Evolutionary conservation across 1,140 invertebrate genomes (phyloP).

Genomic region (Palaemon carinicauda): DNA sequence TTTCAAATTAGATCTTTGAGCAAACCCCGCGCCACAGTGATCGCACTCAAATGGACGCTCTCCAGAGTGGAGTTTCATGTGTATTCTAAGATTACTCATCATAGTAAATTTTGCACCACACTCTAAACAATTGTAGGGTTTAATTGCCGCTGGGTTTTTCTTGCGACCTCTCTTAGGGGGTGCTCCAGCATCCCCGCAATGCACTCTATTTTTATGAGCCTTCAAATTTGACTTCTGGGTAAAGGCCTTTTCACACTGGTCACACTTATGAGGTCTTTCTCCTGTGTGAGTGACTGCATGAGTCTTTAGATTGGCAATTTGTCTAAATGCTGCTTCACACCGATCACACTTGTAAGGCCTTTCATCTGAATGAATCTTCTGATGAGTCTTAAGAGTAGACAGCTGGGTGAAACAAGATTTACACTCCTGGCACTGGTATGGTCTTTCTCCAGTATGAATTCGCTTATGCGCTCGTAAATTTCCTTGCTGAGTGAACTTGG

Average conservation of each 20-base stretch:
- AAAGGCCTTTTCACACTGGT: constrained; percentile 76
- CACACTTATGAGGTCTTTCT: constrained; percentile 72
- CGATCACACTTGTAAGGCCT: constrained; percentile 75
- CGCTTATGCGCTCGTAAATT: constrained; percentile 90
- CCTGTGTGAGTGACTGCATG: constrained; percentile 68
- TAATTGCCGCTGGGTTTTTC: constrained; percentile 56
- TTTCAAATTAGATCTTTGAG: constrained; percentile 57
- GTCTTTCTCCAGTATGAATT: constrained; percentile 89
- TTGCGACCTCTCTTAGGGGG: constrained; percentile 50
- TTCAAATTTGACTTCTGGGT: constrained; percentile 63
- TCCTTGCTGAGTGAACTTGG: constrained; percentile 91
- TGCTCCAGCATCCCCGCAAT: constrained; percentile 18
- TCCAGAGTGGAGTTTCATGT: constrained; percentile 60
- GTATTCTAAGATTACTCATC: constrained; percentile 61
- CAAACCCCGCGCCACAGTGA: constrained; percentile 59
- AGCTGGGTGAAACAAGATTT: constrained; percentile 58
- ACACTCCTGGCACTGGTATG: constrained; percentile 67
- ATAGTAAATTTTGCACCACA: constrained; percentile 60
- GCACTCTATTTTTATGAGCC: constrained; percentile 59
- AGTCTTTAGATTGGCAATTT: constrained; percentile 63
- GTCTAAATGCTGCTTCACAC: constrained; percentile 85
- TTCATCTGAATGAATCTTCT: constrained; percentile 59
- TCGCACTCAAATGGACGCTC: constrained; percentile 60
- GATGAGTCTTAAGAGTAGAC: constrained; percentile 60
- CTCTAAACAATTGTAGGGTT: constrained; percentile 59